phyloP scores from a whole-genome alignment of 2,113 vertebrate genomes.

The Catharus bicknelli region DNA sequence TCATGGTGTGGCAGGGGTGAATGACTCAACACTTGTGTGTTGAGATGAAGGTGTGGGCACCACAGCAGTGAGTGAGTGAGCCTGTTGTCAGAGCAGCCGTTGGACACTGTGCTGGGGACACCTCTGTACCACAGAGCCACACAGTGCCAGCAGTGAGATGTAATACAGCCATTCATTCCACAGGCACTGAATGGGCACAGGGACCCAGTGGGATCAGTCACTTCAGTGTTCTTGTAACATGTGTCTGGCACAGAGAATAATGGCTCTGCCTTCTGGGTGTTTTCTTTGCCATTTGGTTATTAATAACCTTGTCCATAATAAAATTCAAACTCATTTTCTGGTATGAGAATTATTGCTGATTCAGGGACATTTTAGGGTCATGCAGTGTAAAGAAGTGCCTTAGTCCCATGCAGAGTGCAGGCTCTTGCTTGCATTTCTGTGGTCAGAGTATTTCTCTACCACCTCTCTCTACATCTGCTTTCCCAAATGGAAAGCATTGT shows the following conservation, averaged over 20 bases:
- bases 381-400: neutral
- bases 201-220: rapidly evolving
- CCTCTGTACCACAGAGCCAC: too few relatives aligned
- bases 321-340: neutral
- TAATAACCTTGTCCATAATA: neutral
- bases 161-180: neutral
- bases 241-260: neutral
- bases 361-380: neutral
- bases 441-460: neutral
- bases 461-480: neutral
- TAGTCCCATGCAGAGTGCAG: neutral
- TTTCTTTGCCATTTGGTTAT: neutral
- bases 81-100: neutral
- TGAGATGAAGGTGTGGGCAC: neutral
- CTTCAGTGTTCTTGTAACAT: rapidly evolving
- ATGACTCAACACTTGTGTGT: neutral
- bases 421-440: neutral
- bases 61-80: neutral
- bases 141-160: rapidly evolving
- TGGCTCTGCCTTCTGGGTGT: neutral
- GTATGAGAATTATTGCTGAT: neutral
- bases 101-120: too few relatives aligned
- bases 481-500: neutral
- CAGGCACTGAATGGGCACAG: rapidly evolving
- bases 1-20: rapidly evolving